Evolutionary conservation across 2,113 vertebrate genomes (phyloP), one percentile per base, ranked within the genome.

Genomic region (Ibidorhyncha struthersii): DNA sequence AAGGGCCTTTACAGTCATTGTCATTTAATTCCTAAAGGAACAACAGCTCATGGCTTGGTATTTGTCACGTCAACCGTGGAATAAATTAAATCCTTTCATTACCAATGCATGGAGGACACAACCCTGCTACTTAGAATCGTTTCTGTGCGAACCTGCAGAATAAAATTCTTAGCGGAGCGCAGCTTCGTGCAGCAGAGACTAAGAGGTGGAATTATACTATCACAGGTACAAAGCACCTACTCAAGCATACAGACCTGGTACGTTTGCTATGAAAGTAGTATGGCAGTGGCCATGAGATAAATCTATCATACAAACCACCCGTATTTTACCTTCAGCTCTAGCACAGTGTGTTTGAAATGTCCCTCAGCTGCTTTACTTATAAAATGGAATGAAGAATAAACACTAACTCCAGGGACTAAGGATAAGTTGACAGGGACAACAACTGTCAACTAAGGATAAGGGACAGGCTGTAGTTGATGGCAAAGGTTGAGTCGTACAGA

Each of bases 41-140:
- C 18, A 70, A 77, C 34, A 70, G 32, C 63, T 77, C 25, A 17
- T 9, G 8, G 63, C 23, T 61, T 82, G 27, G 12, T 66, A 45
- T 56, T 87, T 71, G n/a, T 72, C 47, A 58, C 0, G 1, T 53
- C 34, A 72, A 27, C n/a, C 30, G 20, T 27, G 16, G 27, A 89
- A 61, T 47, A 83, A 72, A 81, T 72, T 7, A 73, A 87, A 84
- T 40, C 17, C 6, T 85, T 41, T 93, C 95, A 43, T 84, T 83
- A 98, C 81, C 96, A 97, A 96, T 14, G 94, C 97, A 40, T 20
- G 69, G 47, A 98, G 82, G 52, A 98, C 92, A n/a, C 97, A 97
- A 32, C 67, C 32, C 25, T 98, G 15, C 1, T 97, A 97, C 89
- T 89, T 96, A 85, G 96, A 97, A 41, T 97, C 96, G 17, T 86